A percentile compares a stretch with the other conserved stretches of the same genome.
phyloP scores from a whole-genome alignment of 2,888 invertebrate species.

The Hirtodrosophila confusa region DNA sequence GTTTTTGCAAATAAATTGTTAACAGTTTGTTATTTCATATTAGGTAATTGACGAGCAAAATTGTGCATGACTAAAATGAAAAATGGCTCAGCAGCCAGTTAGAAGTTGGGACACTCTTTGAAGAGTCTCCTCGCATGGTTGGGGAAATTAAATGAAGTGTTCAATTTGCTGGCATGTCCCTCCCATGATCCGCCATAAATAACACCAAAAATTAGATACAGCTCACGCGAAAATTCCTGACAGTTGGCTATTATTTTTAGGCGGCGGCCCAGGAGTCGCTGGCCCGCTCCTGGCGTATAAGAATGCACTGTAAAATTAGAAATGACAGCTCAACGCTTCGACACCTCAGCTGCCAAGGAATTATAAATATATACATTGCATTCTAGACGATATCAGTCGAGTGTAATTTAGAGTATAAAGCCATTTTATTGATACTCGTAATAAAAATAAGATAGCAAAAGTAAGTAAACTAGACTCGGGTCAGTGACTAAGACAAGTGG shows the following conservation, averaged over 20 bases:
- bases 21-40: conserved; percentile 40
- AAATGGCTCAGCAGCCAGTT: not conserved
- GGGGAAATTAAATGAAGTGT: conserved; percentile 32
- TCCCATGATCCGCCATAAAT: conserved; percentile 46
- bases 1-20: conserved; percentile 30
- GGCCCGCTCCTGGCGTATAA: too few species aligned
- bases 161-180: conserved; percentile 18
- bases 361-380: not conserved
- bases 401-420: too few species aligned
- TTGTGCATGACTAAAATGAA: conserved; percentile 17
- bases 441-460: too few species aligned
- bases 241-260: conserved; percentile 23
- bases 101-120: conserved; percentile 3
- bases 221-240: not conserved
- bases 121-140: not conserved
- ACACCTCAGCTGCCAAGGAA: conserved; percentile 4
- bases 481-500: too few species aligned
- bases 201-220: conserved; percentile 35
- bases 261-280: not conserved
- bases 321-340: conserved; percentile 8
- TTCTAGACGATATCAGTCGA: not conserved
- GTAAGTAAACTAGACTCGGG: too few species aligned
- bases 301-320: conserved; percentile 13
- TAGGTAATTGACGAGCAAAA: conserved; percentile 29
- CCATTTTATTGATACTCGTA: too few species aligned